A percentile compares a stretch with the other conserved stretches of the same genome.
phyloP scores from a whole-genome alignment of 2,113 vertebrate species.

The Willisornis vidua region DNA sequence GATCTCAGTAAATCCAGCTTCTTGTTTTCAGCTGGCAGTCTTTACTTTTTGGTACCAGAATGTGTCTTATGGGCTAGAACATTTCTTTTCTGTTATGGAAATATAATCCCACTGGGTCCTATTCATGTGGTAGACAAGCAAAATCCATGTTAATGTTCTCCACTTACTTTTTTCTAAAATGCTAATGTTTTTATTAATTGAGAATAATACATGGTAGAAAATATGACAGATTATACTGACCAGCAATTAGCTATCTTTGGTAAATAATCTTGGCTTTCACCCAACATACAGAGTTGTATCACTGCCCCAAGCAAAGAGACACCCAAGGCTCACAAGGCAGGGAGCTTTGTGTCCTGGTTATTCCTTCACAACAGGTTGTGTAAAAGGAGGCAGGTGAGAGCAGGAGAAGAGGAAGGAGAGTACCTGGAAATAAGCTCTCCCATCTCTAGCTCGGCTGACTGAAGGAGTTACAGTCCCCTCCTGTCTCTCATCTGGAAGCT shows the following conservation, averaged over 20 bases:
- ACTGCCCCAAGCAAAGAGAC: background rate
- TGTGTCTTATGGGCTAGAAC: background rate
- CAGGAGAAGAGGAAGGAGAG: background rate
- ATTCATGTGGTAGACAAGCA: background rate
- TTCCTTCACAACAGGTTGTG: background rate
- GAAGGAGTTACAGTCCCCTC: background rate
- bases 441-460: background rate
- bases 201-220: background rate
- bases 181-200: background rate
- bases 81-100: background rate
- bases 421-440: background rate
- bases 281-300: background rate
- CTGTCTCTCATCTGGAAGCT: background rate
- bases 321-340: background rate
- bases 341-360: background rate
- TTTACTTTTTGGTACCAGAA: background rate
- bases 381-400: background rate
- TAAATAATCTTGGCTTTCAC: background rate
- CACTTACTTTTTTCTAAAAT: background rate
- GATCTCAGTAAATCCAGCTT: background rate
- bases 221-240: background rate
- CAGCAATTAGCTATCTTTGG: background rate
- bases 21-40: background rate
- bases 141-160: background rate
- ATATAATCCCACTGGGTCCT: background rate